Base-by-base conservation (phyloP, 1,140 invertebrate species). In the Gonioctena quinquepunctata region DNA sequence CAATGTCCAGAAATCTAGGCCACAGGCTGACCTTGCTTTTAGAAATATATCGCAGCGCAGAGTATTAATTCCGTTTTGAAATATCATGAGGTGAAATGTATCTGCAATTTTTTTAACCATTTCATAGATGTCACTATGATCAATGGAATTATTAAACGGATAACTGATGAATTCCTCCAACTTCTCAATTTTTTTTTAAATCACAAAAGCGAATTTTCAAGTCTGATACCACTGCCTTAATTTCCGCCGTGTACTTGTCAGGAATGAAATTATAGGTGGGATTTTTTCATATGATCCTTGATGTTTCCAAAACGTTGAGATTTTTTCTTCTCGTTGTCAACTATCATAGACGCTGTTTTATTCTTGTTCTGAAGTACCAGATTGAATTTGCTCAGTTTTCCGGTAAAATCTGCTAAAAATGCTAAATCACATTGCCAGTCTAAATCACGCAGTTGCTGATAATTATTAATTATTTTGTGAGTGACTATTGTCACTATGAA, bases 141-240 rank as follows among this genome's bases (percentile, higher is more conserved):
- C n/a, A n/a, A 48, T 67, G 28, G 56, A 25, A 60, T 68, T 26
- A 68, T 63, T 56, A 25, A 62, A 62, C 22, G 67, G 67, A 68
- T 68, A 68, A 68, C 57, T 61, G n/a, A 67, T 59, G 49, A 67
- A 59, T 57, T 59, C 25, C 23, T 57, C 65, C 62, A 23, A 65
- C 11, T 65, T 22, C 33, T 49, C 50, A 21, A 67, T 67, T n/a
- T n/a, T 67, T 57, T 56, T 67, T 67, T 25, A 57, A 67, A 57
- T 67, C 65, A 57, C 54, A 11, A 19, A 67, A 23, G 50, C n/a
- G n/a, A n/a, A n/a, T n/a, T n/a, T n/a, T n/a, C n/a, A n/a, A n/a
- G n/a, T n/a, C n/a, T n/a, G n/a, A 42, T 67, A 67, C 65, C 25
- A 67, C 65, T 67, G 54, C 26, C 26, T 60, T 1, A 42, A 42